Percentiles rank a stretch among this genome's conserved stretches.
Evolutionary conservation across 2,888 invertebrate species (phyloP).

Genomic region (Thymelicus acteon): DNA sequence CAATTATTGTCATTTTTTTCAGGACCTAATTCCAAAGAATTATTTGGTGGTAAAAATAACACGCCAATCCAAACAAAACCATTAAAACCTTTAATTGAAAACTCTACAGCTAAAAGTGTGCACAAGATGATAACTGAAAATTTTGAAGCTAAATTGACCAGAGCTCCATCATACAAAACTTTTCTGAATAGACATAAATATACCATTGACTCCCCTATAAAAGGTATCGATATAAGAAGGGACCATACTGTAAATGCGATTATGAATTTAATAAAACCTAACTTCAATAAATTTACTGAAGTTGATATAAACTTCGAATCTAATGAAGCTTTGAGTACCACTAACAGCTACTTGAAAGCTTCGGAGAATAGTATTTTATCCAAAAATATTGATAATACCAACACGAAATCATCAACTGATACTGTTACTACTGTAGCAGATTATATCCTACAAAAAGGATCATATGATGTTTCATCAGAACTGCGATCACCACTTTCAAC

Average conservation of each 20-base stretch:
- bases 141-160: conserved; percentile 9
- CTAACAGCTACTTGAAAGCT: background rate
- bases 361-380: background rate
- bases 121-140: background rate
- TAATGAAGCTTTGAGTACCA: conserved; percentile 7
- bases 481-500: background rate
- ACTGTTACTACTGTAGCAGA: conserved; percentile 18
- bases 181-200: conserved; percentile 31
- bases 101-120: background rate
- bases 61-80: background rate
- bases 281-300: conserved; percentile 2
- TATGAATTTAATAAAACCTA: conserved; percentile 39
- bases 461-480: conserved; percentile 4
- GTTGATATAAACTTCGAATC: conserved; percentile 9
- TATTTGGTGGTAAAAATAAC: background rate
- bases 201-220: conserved; percentile 12
- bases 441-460: conserved; percentile 10
- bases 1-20: conserved; percentile 50
- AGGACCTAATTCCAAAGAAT: background rate
- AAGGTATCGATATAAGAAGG: conserved; percentile 2
- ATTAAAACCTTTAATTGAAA: background rate
- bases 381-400: background rate
- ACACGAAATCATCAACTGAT: conserved; percentile 16
- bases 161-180: conserved; percentile 3
- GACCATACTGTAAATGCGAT: conserved; percentile 31